Base-by-base conservation (phyloP, 2,797 vertebrate genomes). In the Ataeniobius toweri region DNA sequence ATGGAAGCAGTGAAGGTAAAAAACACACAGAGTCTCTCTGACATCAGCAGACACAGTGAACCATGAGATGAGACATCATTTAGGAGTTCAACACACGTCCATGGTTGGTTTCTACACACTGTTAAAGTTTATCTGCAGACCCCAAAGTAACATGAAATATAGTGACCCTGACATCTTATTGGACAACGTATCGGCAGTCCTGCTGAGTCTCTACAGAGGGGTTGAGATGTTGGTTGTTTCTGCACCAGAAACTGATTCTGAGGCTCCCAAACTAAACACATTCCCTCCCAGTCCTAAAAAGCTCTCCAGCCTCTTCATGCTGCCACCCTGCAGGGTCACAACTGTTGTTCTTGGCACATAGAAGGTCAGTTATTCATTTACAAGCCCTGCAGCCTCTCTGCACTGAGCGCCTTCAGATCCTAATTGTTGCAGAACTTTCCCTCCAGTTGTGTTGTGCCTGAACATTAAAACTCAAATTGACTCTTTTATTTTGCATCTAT, bases 361-460 rank as follows among this genome's bases (percentile, higher is more conserved):
- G 82, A 90, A 91, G 85, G 85, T 93, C 89, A 56, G 87, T 73
- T 90, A 82, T 77, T 93, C 84, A 91, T 92, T 91, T 28, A 92
- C 84, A 89, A 48, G 46, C 46, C 46, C 10, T 12, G 9, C 46
- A 76, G 31, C 73, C 10, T 75, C 0, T 1, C 39, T 59, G 65
- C 74, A 55, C 74, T 74, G 18, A 83, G 50, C 71, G 26, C 73
- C 77, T 82, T 68, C 69, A 80, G 48, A 31, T 81, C 46, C 20
- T 75, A 26, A 31, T 67, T 20, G 76, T 55, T 61, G 58, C 71
- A 80, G 59, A 56, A 44, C 74, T 85, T 77, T 10, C 75, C 92
- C 84, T 76, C 12, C 6, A 89, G 91, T 72, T 8, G 3, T 36
- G 68, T 73, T 86, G 77, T 3, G 44, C 44, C 22, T 41, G 31